These are phyloP conservation scores for Diplosoma virens DNA, from an alignment of 23 tunicate species.

Conservation along the genomic window DNA sequence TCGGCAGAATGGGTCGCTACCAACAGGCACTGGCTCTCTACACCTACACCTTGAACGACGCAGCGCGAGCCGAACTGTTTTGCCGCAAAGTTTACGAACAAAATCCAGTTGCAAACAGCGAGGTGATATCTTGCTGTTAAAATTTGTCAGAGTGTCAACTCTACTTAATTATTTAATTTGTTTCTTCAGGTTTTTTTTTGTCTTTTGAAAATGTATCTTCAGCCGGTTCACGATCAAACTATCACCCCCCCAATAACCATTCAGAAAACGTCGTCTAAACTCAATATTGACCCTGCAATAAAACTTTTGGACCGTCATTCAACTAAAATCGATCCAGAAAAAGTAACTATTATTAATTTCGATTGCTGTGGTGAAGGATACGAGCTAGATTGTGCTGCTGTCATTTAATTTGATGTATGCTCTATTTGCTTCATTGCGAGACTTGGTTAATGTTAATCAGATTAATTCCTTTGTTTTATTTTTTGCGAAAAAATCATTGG, in stretches of 20 bases:
- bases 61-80: conserved; percentile 64
- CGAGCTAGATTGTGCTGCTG: no score
- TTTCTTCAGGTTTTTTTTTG: conserved; percentile 50
- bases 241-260: background rate
- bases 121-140: conserved; percentile 30
- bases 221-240: conserved; percentile 4
- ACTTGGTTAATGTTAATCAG: no score
- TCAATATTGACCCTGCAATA: conserved; percentile 28
- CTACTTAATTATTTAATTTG: background rate
- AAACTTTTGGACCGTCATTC: conserved; percentile 52
- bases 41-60: conserved; percentile 44
- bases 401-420: no score
- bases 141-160: background rate
- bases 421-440: no score
- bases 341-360: no score
- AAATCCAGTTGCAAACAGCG: conserved; percentile 47
- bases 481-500: no score
- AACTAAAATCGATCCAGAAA: conserved; percentile 46
- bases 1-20: conserved; percentile 66
- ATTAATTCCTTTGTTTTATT: no score
- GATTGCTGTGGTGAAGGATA: no score
- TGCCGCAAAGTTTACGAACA: conserved; percentile 60
- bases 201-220: conserved; percentile 66
- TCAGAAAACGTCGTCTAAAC: background rate
- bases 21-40: conserved; percentile 83